Base-by-base conservation (phyloP, 2,888 invertebrate genomes). In the Schizotus pectinicornis region DNA sequence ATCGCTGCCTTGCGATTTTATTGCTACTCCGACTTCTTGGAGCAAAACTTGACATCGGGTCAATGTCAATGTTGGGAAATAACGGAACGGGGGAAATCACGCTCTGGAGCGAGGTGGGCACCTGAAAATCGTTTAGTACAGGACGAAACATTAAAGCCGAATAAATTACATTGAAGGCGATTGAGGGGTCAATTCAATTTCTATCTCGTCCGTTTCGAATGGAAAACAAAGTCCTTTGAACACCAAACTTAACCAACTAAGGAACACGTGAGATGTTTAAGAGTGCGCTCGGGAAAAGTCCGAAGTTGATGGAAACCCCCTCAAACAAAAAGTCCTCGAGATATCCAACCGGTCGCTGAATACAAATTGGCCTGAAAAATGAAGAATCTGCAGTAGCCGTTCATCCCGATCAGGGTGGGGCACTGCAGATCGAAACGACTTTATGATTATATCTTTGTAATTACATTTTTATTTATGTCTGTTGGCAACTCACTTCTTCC, bases 241-340 rank as follows among this genome's bases (percentile, higher is more conserved):
- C 67, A 65, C 62, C 61, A 63, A 72, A 72, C 69, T 71, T 68
- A 67, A 67, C 66, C 64, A 70, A 71, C 70, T 69, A 67, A 68
- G 66, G 71, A 67, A 70, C 71, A 72, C 74, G 72, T 73, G 74
- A 73, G 74, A 67, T 72, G 73, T 69, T 74, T 74, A 73, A 71
- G 71, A 68, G 71, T 70, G 67, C 69, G 71, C 68, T 67, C 62
- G 63, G 70, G 65, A 62, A 68, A 64, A 68, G 65, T 67, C 67
- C 64, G 56, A 69, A 69, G 69, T 71, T 69, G 71, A 73, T 71
- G 69, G 69, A 69, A 72, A 72, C 70, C 69, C 69, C 72, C 67
- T 67, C 66, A 68, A 71, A 73, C 68, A 70, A 74, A 67, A 74
- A 73, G 71, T 73, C 72, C 73, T 72, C 63, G 63, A 71, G 71